Base-by-base conservation (phyloP, 2,797 vertebrate genomes). In the Falco biarmicus region DNA sequence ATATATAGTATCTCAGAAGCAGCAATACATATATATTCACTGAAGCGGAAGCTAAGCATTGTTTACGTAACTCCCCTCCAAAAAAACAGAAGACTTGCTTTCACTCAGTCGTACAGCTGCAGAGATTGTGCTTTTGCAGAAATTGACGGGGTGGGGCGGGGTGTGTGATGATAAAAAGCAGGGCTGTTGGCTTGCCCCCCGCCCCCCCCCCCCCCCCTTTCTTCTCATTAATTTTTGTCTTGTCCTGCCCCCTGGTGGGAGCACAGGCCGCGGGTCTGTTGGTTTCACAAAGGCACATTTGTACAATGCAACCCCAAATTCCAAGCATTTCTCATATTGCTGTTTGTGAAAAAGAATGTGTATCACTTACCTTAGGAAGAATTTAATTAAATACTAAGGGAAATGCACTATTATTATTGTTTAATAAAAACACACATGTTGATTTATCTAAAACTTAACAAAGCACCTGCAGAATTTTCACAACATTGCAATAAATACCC, bases 211-310 rank as follows among this genome's bases (percentile, higher is more conserved):
- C 39, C 39, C 39, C 1, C 18, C 31, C 8, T 31, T 16, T 43
- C 19, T 7, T 7, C 10, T 8, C 50, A 65, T 32, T 45, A 89
- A 86, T 26, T 93, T 95, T 96, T 98, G 95, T 98, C 96, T 97
- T 59, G 11, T 87, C 91, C 98, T 98, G 98, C 98, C 98, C 97
- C 87, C 98, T 98, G 91, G 97, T 96, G 98, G 98, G 63, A 65
- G n/a, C 45, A 37, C 13, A 10, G 26, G 21, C 20, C 12, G 24
- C 4, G 10, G 21, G 50, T 29, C 16, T 14, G 2, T 1, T 5
- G 45, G 8, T 50, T 84, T 80, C 85, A 54, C 48, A 34, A 61
- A 64, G 16, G 48, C 75, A 22, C 29, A 5, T 61, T 63, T 47
- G 28, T 7, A 6, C 53, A 32, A 11, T 0, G 21, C 24, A 80